Base-by-base conservation (phyloP, 1,140 invertebrate genomes). In the Drosophila subpulchrella region DNA sequence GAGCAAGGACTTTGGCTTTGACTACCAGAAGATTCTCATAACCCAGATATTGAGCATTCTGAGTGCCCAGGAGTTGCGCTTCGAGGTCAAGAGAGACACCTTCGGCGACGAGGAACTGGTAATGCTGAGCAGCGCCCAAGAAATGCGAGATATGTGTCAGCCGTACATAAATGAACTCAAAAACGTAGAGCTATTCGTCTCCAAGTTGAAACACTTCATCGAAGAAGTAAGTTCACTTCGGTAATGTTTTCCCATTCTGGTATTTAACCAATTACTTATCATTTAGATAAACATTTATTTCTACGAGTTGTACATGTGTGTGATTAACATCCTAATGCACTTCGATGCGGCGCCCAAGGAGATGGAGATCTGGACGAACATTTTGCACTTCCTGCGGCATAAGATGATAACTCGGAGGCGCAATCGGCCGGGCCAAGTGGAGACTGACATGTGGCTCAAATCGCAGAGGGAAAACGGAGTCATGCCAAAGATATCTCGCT, bases 221-320 rank as follows among this genome's bases (percentile, higher is more conserved):
- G 75, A 84, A 10, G 88, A 90, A 46, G 44, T 48, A 46, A 24
- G 42, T 20, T 44, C 10, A 11, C 17, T 11, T 1, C 4, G 10
- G 17, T 46, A 15, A 15, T 15, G 6, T n/a, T 15, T 15, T 42
- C 6, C 8, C 3, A 15, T 8, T 10, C 8, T 10, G 0, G 0
- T 20, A 8, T 12, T 6, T 17, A 11, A 46, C 4, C 4, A 39
- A 13, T 39, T 13, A 13, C 38, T 13, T 39, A n/a, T 46, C 11
- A 20, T 20, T 20, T n/a, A 55, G 91, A 92, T 92, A n/a, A 92
- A 92, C 63, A 81, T 88, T 0, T 92, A 92, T 47, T 92, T 92
- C 32, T 92, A 92, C 58, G 92, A 92, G 44, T 50, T 92, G 15
- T 92, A 91, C 54, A 72, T 92, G 39, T 92, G 86, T 47, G 84